These are phyloP conservation scores for Malaclemys terrapin DNA, from an alignment of 2,113 vertebrate species.

Conservation along the genomic window DNA sequence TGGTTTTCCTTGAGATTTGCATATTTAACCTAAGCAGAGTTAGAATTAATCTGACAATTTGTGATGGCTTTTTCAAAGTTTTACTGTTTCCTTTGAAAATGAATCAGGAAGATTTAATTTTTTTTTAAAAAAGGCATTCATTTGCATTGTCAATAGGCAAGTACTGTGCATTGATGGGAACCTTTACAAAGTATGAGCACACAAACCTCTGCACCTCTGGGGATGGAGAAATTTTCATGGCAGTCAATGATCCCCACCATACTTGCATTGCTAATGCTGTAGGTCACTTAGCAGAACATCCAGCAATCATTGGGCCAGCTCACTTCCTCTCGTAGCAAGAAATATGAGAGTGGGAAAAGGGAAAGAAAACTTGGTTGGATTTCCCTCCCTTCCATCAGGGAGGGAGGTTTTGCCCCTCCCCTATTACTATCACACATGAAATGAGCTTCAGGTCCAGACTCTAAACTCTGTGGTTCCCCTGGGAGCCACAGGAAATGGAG, in stretches of 20 bases:
- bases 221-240: neutral
- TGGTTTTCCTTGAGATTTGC: neutral
- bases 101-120: neutral
- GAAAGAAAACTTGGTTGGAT: neutral
- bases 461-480: no score
- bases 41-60: neutral
- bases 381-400: neutral
- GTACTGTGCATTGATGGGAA: neutral
- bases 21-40: neutral
- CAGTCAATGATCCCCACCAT: neutral
- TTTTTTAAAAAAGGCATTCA: neutral
- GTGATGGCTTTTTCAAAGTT: rapidly evolving
- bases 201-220: neutral
- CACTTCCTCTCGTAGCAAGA: neutral
- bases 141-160: neutral
- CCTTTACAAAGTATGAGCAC: neutral
- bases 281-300: neutral
- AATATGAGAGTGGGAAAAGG: neutral
- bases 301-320: neutral
- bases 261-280: neutral
- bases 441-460: neutral
- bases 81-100: neutral
- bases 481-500: neutral
- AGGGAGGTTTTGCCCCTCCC: neutral
- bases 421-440: neutral